Evolutionary conservation across 2,797 vertebrate species (phyloP).

Genomic region (Micrastur ruficollis): DNA sequence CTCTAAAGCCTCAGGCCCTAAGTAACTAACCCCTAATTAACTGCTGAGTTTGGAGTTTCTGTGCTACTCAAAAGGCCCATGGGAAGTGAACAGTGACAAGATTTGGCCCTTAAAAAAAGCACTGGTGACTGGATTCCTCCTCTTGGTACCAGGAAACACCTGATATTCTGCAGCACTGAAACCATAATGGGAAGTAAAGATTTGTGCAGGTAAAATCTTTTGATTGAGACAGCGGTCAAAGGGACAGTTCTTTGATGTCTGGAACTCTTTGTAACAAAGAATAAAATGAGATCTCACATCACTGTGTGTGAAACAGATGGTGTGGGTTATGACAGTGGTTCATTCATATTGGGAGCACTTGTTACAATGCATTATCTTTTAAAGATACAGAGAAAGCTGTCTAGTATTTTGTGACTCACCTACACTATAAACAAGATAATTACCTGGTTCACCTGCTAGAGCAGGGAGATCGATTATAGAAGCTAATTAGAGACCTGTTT

Average conservation of each 20-base stretch:
- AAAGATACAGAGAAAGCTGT: constrained; percentile 45
- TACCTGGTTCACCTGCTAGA: constrained; percentile 65
- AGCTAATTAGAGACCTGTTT: constrained; percentile 75
- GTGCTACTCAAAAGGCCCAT: constrained; percentile 26
- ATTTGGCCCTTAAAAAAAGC: constrained; percentile 9
- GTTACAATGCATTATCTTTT: constrained; percentile 64
- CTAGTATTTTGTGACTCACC: constrained; percentile 67
- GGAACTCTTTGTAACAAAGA: constrained; percentile 40
- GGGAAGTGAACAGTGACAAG: constrained; percentile 2
- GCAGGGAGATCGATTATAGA: constrained; percentile 69
- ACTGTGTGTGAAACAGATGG: constrained; percentile 4
- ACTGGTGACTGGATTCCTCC: neutral
- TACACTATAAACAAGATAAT: constrained; percentile 73
- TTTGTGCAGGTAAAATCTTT: constrained; percentile 13
- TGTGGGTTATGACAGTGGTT: constrained; percentile 52
- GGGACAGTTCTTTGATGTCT: constrained; percentile 38
- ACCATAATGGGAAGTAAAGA: neutral
- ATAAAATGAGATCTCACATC: neutral
- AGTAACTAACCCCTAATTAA: constrained; percentile 49
- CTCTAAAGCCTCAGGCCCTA: constrained; percentile 15
- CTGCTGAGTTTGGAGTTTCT: constrained; percentile 1
- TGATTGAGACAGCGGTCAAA: constrained; percentile 32
- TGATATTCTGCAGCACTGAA: constrained; percentile 18
- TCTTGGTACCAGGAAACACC: constrained; percentile 2
- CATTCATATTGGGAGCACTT: constrained; percentile 53